Percentiles rank a stretch among this genome's conserved stretches.
These are phyloP conservation scores for Eulithis testata DNA, from an alignment of 2,888 invertebrate species.

Conservation along the genomic window DNA sequence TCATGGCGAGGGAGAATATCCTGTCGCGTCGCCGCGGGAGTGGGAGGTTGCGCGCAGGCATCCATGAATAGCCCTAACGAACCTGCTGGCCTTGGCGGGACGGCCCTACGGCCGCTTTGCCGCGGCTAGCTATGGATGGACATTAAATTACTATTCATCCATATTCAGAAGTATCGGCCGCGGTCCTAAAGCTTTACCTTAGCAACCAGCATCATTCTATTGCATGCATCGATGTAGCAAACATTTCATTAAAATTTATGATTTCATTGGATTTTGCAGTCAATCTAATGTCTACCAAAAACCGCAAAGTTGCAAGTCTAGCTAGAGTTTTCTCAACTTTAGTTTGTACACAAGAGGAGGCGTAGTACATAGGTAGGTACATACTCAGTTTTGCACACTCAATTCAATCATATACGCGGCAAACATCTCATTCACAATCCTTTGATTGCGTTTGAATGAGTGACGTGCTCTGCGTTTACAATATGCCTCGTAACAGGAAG, in stretches of 20 bases:
- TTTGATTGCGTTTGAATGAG: slow-evolving; percentile 81
- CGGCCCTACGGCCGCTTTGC: slow-evolving; percentile 57
- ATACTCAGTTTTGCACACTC: slow-evolving; percentile 48
- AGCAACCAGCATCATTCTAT: slow-evolving; percentile 18
- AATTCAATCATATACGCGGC: slow-evolving; percentile 57
- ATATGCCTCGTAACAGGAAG: slow-evolving; percentile 76
- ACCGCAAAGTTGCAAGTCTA: neutral
- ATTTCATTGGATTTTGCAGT: slow-evolving; percentile 5
- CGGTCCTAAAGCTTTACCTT: slow-evolving; percentile 17
- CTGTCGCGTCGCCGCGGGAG: slow-evolving; percentile 67
- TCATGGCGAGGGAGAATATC: slow-evolving; percentile 73
- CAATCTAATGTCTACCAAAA: neutral
- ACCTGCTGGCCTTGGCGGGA: slow-evolving; percentile 79
- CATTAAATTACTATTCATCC: slow-evolving; percentile 36
- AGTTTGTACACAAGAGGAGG: slow-evolving; percentile 67
- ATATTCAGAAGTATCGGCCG: slow-evolving; percentile 24
- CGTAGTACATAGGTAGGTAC: slow-evolving; percentile 31
- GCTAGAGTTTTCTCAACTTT: slow-evolving; percentile 12
- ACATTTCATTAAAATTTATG: slow-evolving; percentile 11
- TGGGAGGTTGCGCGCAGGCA: slow-evolving; percentile 68
- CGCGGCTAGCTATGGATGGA: slow-evolving; percentile 41
- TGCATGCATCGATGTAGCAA: slow-evolving; percentile 34
- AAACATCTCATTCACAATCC: slow-evolving; percentile 81
- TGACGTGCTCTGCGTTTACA: slow-evolving; percentile 79
- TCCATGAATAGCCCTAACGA: slow-evolving; percentile 84